Evolutionary conservation across 2,888 invertebrate genomes (phyloP).

Genomic region (Pyralis farinalis): DNA sequence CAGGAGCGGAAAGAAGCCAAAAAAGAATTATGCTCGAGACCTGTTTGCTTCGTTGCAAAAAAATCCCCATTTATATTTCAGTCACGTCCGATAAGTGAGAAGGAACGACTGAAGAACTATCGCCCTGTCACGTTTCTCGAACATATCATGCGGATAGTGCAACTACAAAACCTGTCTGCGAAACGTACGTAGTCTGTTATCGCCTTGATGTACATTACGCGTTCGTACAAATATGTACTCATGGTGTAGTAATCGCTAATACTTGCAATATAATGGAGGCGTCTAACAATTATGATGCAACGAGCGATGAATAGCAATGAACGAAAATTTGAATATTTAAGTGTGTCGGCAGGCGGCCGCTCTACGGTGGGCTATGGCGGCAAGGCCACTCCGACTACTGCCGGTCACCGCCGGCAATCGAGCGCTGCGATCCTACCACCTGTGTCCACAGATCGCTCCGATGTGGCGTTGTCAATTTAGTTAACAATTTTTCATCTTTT

Average conservation of each 20-base stretch:
- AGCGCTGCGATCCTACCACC: no score
- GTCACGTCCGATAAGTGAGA: constrained; percentile 4
- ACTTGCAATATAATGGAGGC: constrained; percentile 2
- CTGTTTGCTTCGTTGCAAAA: background rate
- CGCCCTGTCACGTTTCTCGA: constrained; percentile 1
- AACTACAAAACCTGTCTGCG: background rate
- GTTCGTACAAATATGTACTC: background rate
- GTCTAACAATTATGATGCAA: constrained; percentile 4
- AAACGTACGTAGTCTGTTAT: background rate
- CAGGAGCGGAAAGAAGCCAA: constrained; percentile 1
- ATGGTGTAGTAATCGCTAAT: constrained; percentile 5
- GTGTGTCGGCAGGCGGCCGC: background rate
- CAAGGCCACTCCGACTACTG: background rate
- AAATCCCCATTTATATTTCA: background rate
- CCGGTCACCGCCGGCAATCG: no score
- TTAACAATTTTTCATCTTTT: no score
- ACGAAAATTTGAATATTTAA: constrained; percentile 7
- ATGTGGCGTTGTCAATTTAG: no score
- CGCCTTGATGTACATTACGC: background rate
- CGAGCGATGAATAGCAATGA: constrained; percentile 8
- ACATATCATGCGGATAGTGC: background rate
- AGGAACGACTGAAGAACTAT: constrained; percentile 5
- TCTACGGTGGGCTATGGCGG: background rate
- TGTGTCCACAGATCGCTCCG: no score
- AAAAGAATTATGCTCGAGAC: background rate